Base-by-base conservation (phyloP, 2,797 vertebrate genomes). In the Cuniculus paca region DNA sequence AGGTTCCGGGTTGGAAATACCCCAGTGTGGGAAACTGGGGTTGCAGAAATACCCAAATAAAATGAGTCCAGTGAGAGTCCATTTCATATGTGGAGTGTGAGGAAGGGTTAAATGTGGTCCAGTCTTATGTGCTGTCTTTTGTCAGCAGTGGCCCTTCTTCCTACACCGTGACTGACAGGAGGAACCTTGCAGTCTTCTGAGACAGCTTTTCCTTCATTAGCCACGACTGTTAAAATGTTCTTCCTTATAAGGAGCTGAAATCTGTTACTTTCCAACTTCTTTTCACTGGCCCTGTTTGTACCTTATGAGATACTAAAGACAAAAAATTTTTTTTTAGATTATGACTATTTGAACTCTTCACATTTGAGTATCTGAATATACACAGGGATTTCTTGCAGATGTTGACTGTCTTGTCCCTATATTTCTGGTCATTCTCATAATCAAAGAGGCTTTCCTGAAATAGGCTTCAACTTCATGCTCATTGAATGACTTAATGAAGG, bases 171-270 rank as follows among this genome's bases (percentile, higher is more conserved):
- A 31, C 36, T 63, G 52, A 5, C 68, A 36, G 68, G 39, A 36
- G 68, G 39, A 96, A 70, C 70, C 42, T 65, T 88, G 36, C 14
- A 8, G 19, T 39, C 56, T 92, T 70, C 31, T 82, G 63, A n/a
- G 52, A 70, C 16, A 39, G 63, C 60, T 80, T 63, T 68, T 68
- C 60, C 45, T 79, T 85, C 68, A 7, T 79, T 75, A 88, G 42
- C 85, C 78, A 78, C 65, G 70, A 72, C 75, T 93, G 72, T 87
- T 88, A 86, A 74, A 77, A 82, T 68, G 60, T 31, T 79, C 80
- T 95, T 92, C 91, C 91, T 91, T 86, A 88, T 90, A 80, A 86
- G 82, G 92, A 90, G 77, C 78, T 88, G 75, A 95, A 95, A 65
- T 83, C 16, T 22, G 28, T 95, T 92, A 54, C 91, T 81, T 82